Conservation (phyloP, 2,888 invertebrate species). For the Micoletzkya japonica region DNA sequence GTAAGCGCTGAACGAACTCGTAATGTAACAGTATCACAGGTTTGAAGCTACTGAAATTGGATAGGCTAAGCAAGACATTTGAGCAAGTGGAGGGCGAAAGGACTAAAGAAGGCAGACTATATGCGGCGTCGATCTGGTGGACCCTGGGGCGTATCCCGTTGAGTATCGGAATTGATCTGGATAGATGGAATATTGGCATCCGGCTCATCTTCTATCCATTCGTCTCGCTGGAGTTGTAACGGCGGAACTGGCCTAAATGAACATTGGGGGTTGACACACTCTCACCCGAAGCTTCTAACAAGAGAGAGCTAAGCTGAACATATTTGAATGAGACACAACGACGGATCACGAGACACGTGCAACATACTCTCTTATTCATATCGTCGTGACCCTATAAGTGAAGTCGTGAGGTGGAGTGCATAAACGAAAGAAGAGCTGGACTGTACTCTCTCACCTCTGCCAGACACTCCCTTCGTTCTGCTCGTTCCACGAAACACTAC, state of each 20-base stretch:
- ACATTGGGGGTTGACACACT: too few species aligned
- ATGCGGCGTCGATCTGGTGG: slow-evolving; percentile 28
- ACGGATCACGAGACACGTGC: background rate
- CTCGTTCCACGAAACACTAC: slow-evolving; percentile 43
- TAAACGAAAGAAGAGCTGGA: background rate
- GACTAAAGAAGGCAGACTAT: slow-evolving; percentile 1
- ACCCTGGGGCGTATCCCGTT: slow-evolving; percentile 10
- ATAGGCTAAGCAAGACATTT: background rate
- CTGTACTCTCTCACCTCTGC: slow-evolving; percentile 24
- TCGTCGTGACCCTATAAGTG: slow-evolving; percentile 20
- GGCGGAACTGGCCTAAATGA: slow-evolving; percentile 18
- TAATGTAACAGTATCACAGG: slow-evolving; percentile 20
- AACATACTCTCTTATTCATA: slow-evolving; percentile 7
- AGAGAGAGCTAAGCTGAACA: background rate
- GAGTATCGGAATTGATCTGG: slow-evolving; percentile 23
- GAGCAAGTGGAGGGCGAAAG: background rate
- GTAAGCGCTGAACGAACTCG: slow-evolving; percentile 13
- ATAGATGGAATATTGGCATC: slow-evolving; percentile 15
- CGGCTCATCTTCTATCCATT: slow-evolving; percentile 24
- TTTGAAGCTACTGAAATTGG: slow-evolving; percentile 2
- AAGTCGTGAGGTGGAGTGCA: background rate
- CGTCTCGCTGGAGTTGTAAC: slow-evolving; percentile 25
- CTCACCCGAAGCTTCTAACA: too few species aligned
- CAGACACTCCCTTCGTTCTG: slow-evolving; percentile 32
- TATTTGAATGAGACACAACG: background rate